phyloP scores from a whole-genome alignment of 2,113 vertebrate species.

The Petrocephalus microphthalmus region DNA sequence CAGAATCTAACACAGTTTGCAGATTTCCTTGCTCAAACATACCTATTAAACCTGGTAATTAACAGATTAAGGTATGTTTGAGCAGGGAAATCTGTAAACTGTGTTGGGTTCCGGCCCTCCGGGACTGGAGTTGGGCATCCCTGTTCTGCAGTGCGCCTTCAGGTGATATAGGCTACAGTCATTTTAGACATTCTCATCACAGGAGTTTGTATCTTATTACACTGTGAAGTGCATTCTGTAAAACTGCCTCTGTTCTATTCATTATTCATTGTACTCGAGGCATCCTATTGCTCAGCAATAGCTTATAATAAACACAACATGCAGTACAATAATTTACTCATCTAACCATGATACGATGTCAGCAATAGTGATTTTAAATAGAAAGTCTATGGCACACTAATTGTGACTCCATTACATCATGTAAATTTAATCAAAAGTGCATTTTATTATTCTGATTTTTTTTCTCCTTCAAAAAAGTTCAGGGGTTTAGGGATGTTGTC shows the following conservation, averaged over 20 bases:
- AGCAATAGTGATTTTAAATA: not conserved
- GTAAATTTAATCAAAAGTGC: not conserved
- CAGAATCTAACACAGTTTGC: too few species aligned
- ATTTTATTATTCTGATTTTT: not conserved
- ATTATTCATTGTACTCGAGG: not conserved
- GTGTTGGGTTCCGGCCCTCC: too few species aligned
- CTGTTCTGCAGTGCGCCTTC: not conserved
- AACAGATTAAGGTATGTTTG: too few species aligned
- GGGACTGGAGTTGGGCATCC: too few species aligned
- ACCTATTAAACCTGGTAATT: too few species aligned
- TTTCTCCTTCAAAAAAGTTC: not conserved
- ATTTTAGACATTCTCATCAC: constrained; percentile 2
- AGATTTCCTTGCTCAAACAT: too few species aligned
- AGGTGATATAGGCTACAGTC: not conserved
- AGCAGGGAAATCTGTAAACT: too few species aligned
- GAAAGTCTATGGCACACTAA: not conserved
- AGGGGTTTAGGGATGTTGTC: not conserved
- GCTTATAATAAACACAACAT: not conserved
- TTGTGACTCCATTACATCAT: not conserved
- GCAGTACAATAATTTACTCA: not conserved
- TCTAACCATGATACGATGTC: not conserved
- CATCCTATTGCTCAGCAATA: not conserved
- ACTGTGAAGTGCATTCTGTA: not conserved
- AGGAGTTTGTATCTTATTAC: not conserved
- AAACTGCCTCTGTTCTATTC: not conserved